These are phyloP conservation scores for Pampusana beccarii DNA, from an alignment of 2,113 vertebrate genomes.

Conservation along the genomic window DNA sequence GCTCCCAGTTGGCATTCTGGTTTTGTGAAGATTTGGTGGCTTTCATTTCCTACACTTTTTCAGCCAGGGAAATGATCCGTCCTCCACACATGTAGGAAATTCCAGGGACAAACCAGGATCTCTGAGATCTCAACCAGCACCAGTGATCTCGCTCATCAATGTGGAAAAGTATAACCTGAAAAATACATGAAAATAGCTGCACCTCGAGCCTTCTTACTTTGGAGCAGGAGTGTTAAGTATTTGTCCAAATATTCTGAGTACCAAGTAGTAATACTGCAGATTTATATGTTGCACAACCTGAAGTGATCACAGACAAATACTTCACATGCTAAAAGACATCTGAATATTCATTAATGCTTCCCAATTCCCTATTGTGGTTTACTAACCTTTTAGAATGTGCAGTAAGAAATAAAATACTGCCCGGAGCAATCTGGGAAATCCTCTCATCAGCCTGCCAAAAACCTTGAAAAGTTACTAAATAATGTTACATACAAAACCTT, in stretches of 20 bases:
- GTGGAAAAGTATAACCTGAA: fast-evolving
- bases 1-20: fast-evolving
- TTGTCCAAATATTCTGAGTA: background rate
- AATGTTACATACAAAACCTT: background rate
- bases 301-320: background rate
- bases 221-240: background rate
- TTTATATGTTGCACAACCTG: background rate
- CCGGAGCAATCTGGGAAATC: background rate
- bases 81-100: fast-evolving
- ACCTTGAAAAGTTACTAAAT: background rate
- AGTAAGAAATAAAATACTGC: background rate
- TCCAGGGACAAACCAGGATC: background rate
- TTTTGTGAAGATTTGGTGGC: background rate
- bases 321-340: background rate
- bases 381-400: background rate
- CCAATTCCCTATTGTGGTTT: background rate
- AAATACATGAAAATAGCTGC: background rate
- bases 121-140: too few relatives aligned
- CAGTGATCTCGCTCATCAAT: fast-evolving
- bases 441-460: background rate
- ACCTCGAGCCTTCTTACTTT: background rate
- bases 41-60: fast-evolving
- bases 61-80: background rate
- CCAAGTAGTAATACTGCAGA: background rate
- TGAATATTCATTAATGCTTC: background rate